Percentiles rank a stretch among this genome's conserved stretches.
Conservation (phyloP, 2,113 vertebrate species). For the Pachycephala philippinensis region DNA sequence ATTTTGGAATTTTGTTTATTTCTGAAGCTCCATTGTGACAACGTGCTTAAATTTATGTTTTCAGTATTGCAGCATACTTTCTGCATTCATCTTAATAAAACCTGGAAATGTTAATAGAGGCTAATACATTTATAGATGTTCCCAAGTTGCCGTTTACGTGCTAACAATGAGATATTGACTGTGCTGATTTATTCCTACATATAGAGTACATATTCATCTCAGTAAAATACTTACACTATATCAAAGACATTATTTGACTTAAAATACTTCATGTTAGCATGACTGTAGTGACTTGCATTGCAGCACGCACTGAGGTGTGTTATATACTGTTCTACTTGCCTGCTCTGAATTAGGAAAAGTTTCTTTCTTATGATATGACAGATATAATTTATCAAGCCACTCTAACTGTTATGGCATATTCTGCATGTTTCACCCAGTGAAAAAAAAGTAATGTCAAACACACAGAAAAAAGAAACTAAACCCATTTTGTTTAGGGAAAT, state of each 20-base stretch:
- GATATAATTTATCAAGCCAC: background rate
- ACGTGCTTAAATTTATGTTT: background rate
- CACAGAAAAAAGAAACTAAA: background rate
- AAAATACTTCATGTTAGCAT: background rate
- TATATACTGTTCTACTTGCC: background rate
- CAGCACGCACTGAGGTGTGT: background rate
- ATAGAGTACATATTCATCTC: background rate
- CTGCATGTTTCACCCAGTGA: background rate
- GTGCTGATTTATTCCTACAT: background rate
- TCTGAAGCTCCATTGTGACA: background rate
- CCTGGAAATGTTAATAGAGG: background rate
- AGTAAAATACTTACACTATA: background rate
- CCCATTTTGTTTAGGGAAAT: background rate
- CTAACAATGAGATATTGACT: background rate
- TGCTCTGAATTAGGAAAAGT: background rate
- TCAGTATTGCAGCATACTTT: background rate
- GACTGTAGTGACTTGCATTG: background rate
- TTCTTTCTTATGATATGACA: background rate
- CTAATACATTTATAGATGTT: background rate
- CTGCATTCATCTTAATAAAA: background rate
- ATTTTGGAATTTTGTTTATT: background rate
- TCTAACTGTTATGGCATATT: background rate
- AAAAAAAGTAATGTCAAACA: background rate
- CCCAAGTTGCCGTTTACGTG: background rate
- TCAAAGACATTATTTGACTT: background rate